Evolutionary conservation across 2,113 vertebrate species (phyloP).

Genomic region (Varanus salvator): DNA sequence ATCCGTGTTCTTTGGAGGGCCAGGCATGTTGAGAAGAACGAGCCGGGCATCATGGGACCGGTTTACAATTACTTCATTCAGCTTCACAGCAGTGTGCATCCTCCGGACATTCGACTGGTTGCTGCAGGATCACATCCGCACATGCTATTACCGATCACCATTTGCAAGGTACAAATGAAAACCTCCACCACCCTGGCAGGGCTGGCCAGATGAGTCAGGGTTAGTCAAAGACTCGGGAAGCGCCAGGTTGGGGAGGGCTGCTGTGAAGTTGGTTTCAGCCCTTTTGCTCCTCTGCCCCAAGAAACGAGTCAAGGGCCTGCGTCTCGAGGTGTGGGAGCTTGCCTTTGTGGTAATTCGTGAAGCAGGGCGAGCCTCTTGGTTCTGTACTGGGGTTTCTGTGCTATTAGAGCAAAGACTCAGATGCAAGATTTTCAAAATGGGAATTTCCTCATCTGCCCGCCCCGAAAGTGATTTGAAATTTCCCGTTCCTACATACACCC

Average conservation of each 20-base stretch:
- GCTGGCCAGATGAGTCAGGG: too few species aligned
- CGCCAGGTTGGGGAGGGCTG: too few species aligned
- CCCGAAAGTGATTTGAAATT: background rate
- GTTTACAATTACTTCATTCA: conserved; percentile 97
- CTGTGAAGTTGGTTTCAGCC: background rate
- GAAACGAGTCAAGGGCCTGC: background rate
- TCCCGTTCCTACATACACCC: background rate
- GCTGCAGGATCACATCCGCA: conserved; percentile 70
- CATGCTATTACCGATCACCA: conserved; percentile 21
- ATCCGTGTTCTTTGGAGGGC: conserved; percentile 92
- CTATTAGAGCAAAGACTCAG: background rate
- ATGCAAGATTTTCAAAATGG: background rate
- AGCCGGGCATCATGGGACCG: conserved; percentile 95
- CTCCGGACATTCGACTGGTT: conserved; percentile 95
- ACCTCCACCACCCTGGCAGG: background rate
- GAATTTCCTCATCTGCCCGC: background rate
- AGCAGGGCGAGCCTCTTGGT: background rate
- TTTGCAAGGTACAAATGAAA: conserved; percentile 27
- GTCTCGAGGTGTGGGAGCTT: background rate
- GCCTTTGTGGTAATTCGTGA: background rate
- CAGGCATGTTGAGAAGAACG: conserved; percentile 98
- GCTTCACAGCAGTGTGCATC: conserved; percentile 98
- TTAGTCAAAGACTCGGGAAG: too few species aligned
- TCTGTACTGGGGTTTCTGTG: background rate
- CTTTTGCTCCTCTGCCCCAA: background rate